These are phyloP conservation scores for Leptopilina myrica DNA, from an alignment of 2,888 invertebrate genomes.

Conservation along the genomic window DNA sequence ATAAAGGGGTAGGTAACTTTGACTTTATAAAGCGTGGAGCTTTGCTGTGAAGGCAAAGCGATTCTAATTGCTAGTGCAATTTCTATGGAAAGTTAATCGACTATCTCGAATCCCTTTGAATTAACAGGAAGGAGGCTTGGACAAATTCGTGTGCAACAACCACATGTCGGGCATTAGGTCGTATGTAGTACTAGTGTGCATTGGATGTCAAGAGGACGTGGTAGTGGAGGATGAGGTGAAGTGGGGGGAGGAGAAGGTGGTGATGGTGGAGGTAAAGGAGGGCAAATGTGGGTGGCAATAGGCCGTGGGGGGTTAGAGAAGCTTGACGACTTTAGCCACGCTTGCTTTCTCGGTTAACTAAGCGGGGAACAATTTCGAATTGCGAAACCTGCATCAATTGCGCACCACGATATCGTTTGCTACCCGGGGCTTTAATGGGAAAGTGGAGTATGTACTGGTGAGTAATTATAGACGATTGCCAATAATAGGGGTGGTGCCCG, in stretches of 20 bases:
- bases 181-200: slow-evolving; percentile 4
- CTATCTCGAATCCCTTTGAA: slow-evolving; percentile 48
- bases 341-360: slow-evolving; percentile 53
- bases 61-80: slow-evolving; percentile 25
- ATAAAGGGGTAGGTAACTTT: neutral
- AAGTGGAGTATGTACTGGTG: slow-evolving; percentile 57
- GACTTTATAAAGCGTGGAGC: slow-evolving; percentile 9
- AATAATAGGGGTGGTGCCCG: slow-evolving; percentile 64
- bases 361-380: slow-evolving; percentile 56
- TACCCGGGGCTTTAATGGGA: slow-evolving; percentile 45
- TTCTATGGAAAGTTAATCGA: slow-evolving; percentile 44
- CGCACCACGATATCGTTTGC: slow-evolving; percentile 42
- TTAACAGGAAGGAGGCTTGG: slow-evolving; percentile 22
- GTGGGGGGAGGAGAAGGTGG: neutral
- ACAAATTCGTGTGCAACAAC: slow-evolving; percentile 32
- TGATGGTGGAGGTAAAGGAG: neutral
- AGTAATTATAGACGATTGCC: slow-evolving; percentile 63
- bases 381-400: slow-evolving; percentile 52
- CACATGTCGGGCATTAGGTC: slow-evolving; percentile 25
- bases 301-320: slow-evolving; percentile 34
- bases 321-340: slow-evolving; percentile 50
- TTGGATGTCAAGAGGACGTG: neutral
- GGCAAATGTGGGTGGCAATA: slow-evolving; percentile 38
- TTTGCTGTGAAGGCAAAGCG: slow-evolving; percentile 12
- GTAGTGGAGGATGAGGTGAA: slow-evolving; percentile 19